Evolutionary conservation across 2,888 invertebrate species (phyloP).

Genomic region (Eueremaeus valkanovi): DNA sequence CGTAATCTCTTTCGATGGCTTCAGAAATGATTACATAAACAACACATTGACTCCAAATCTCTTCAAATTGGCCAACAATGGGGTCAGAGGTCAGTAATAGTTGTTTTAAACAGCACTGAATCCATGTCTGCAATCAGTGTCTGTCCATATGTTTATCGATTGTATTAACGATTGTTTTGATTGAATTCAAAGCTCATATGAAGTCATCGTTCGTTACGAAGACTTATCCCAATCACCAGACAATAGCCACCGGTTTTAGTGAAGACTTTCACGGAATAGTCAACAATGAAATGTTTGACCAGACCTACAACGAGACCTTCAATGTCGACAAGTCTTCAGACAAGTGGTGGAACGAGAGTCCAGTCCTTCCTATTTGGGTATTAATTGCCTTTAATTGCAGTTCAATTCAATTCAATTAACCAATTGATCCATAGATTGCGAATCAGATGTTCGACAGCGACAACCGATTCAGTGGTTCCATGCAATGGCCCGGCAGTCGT

Average conservation of each 20-base stretch:
- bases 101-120: too few species aligned
- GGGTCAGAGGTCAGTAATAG: slow-evolving; percentile 49
- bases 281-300: slow-evolving; percentile 62
- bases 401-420: not conserved
- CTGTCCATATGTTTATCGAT: not conserved
- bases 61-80: slow-evolving; percentile 49
- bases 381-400: not conserved
- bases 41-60: slow-evolving; percentile 50
- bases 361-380: slow-evolving; percentile 61
- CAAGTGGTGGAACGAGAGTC: slow-evolving; percentile 59
- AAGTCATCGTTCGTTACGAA: slow-evolving; percentile 58
- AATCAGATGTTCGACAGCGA: slow-evolving; percentile 57
- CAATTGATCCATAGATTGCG: slow-evolving; percentile 55
- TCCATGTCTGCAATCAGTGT: not conserved
- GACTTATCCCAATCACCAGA: slow-evolving; percentile 70
- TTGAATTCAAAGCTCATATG: slow-evolving; percentile 43
- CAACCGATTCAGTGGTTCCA: slow-evolving; percentile 60
- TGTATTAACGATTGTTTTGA: not conserved
- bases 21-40: slow-evolving; percentile 52
- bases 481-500: slow-evolving; percentile 68
- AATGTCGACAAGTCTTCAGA: slow-evolving; percentile 53
- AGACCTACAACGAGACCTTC: slow-evolving; percentile 49
- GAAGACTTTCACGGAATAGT: slow-evolving; percentile 67
- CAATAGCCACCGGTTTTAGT: slow-evolving; percentile 66
- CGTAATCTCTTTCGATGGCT: slow-evolving; percentile 53